Evolutionary conservation across 2,888 invertebrate species (phyloP).

Genomic region (Dugesia japonica): DNA sequence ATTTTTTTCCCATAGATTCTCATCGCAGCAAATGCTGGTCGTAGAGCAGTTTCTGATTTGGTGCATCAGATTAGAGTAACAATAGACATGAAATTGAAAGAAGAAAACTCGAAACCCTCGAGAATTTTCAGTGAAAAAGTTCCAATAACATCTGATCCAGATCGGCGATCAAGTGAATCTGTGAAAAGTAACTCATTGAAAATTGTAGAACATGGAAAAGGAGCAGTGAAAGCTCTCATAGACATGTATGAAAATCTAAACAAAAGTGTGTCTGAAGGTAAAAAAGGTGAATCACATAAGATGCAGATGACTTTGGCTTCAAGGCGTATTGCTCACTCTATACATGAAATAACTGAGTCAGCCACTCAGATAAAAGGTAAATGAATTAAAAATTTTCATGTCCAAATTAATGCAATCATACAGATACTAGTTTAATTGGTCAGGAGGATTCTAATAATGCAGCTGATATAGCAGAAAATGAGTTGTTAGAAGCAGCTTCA

Average conservation of each 20-base stretch:
- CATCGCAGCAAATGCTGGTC: constrained; percentile 11
- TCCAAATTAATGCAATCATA: neutral
- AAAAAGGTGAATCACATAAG: neutral
- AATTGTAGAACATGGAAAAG: neutral
- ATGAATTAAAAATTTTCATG: neutral
- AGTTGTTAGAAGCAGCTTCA: constrained; percentile 57
- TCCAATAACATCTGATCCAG: neutral
- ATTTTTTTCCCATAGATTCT: constrained; percentile 53
- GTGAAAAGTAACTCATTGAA: neutral
- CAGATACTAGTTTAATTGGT: neutral
- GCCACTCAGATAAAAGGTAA: constrained; percentile 20
- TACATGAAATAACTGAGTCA: neutral
- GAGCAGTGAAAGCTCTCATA: neutral
- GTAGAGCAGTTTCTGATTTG: constrained; percentile 20
- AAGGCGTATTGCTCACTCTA: neutral
- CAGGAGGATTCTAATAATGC: constrained; percentile 72
- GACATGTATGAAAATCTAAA: neutral
- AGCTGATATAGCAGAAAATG: constrained; percentile 89
- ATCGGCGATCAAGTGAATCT: neutral
- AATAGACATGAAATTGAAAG: neutral
- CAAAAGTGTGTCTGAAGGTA: neutral
- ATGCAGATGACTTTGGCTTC: constrained; percentile 6
- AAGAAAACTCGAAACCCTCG: neutral
- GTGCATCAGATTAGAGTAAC: constrained; percentile 41
- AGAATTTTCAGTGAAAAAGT: constrained; percentile 3